Conservation (phyloP, 2,113 vertebrate genomes). For the Clarias macrocephalus region DNA sequence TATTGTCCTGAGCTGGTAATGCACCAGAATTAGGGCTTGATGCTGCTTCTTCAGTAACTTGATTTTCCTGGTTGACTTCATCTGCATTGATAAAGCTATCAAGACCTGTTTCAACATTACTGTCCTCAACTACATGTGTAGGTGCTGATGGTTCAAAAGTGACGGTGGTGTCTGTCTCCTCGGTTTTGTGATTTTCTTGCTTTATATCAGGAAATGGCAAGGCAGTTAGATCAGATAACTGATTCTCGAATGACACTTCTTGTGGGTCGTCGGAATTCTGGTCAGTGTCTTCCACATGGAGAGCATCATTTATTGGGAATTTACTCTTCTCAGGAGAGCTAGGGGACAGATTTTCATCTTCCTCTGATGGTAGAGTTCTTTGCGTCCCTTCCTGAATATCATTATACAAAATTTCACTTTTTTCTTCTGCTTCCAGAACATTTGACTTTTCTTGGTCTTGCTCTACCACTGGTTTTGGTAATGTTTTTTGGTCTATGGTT, state of each 20-base stretch:
- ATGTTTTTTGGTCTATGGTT: slow-evolving; percentile 48
- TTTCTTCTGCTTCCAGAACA: slow-evolving; percentile 20
- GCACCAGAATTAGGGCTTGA: neutral
- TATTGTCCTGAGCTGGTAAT: slow-evolving; percentile 26
- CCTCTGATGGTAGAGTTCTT: neutral
- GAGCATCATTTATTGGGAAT: slow-evolving; percentile 32
- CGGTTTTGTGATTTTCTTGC: neutral
- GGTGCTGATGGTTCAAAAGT: neutral
- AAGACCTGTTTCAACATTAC: neutral
- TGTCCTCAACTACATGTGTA: neutral
- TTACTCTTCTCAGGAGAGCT: slow-evolving; percentile 31
- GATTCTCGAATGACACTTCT: slow-evolving; percentile 29
- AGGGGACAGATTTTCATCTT: neutral
- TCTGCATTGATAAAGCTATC: slow-evolving; percentile 7
- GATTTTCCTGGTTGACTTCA: slow-evolving; percentile 14
- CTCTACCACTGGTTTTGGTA: slow-evolving; percentile 20
- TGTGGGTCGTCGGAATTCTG: slow-evolving; percentile 34
- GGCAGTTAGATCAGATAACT: slow-evolving; percentile 10
- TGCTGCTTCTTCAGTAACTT: neutral
- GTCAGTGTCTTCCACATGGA: slow-evolving; percentile 39
- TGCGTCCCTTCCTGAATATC: slow-evolving; percentile 1
- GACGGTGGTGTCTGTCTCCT: neutral
- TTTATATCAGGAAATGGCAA: slow-evolving; percentile 6
- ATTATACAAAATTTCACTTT: slow-evolving; percentile 42
- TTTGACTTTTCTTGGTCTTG: slow-evolving; percentile 6